A percentile compares a stretch with the other conserved stretches of the same genome.
Evolutionary conservation across 2,888 invertebrate species (phyloP).

Genomic region (Tubulanus polymorphus): DNA sequence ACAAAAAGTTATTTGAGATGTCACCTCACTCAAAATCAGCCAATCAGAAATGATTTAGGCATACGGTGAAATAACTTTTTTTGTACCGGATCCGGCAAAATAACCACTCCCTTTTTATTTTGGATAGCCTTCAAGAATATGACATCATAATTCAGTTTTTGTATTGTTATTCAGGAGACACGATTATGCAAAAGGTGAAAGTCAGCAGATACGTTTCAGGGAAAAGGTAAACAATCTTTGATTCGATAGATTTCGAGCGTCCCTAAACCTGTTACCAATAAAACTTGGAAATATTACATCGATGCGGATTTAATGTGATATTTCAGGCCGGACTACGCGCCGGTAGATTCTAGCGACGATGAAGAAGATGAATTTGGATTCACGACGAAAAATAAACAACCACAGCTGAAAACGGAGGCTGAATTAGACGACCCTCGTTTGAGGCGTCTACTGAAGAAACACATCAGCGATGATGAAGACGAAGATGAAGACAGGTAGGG

Average conservation of each 20-base stretch:
- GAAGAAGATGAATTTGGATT: slow-evolving; percentile 69
- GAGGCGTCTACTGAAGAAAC: slow-evolving; percentile 62
- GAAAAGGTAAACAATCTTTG: slow-evolving; percentile 60
- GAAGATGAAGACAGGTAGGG: slow-evolving; percentile 43
- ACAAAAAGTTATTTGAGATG: too few relatives aligned
- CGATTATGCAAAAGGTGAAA: slow-evolving; percentile 99
- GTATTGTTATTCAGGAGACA: slow-evolving; percentile 68
- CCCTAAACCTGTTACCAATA: too few relatives aligned
- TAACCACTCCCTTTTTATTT: too few relatives aligned
- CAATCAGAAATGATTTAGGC: too few relatives aligned
- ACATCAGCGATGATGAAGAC: slow-evolving; percentile 38
- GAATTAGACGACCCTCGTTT: slow-evolving; percentile 78
- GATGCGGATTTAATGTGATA: too few relatives aligned
- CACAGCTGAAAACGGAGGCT: slow-evolving; percentile 43
- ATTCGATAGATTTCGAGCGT: too few relatives aligned
- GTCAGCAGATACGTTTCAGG: slow-evolving; percentile 98
- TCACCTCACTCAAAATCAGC: too few relatives aligned
- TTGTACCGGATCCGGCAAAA: too few relatives aligned
- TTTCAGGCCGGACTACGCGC: slow-evolving; percentile 84
- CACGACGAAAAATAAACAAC: slow-evolving; percentile 28
- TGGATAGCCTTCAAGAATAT: too few relatives aligned
- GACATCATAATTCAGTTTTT: neutral
- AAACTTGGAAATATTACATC: too few relatives aligned
- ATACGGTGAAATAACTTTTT: too few relatives aligned
- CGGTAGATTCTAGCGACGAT: slow-evolving; percentile 69